A percentile compares a stretch with the other conserved stretches of the same genome.
These are phyloP conservation scores for Stylophora pistillata DNA, from an alignment of 64 coral and sea anemone species.

Conservation along the genomic window DNA sequence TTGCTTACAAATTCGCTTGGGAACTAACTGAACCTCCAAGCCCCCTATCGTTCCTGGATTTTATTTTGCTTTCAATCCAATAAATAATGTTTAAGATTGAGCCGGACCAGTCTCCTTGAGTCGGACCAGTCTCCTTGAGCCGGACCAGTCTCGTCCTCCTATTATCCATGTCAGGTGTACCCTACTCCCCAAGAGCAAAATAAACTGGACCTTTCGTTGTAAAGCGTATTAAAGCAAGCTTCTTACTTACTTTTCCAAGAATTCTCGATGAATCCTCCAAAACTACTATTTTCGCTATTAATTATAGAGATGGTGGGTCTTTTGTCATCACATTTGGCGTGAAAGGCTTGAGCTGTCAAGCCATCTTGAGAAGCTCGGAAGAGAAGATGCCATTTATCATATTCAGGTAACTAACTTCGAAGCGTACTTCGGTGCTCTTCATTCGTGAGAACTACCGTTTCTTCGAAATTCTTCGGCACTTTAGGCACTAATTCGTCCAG, in stretches of 20 bases:
- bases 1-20: too few relatives aligned
- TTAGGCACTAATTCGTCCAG: background rate
- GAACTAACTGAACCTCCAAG: too few relatives aligned
- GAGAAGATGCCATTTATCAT: background rate
- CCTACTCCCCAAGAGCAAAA: too few relatives aligned
- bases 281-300: conserved; percentile 18
- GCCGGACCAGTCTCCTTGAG: too few relatives aligned
- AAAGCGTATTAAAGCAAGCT: background rate
- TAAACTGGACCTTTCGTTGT: background rate
- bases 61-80: too few relatives aligned
- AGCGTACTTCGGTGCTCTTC: background rate
- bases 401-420: background rate
- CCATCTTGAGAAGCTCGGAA: conserved; percentile 27
- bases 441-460: background rate
- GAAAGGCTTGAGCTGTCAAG: conserved; percentile 24
- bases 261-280: conserved; percentile 41
- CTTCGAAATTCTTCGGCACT: background rate
- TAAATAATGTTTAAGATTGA: background rate
- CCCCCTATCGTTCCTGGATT: too few relatives aligned
- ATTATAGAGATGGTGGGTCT: conserved; percentile 30
- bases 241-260: conserved; percentile 44
- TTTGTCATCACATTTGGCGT: conserved; percentile 26
- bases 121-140: too few relatives aligned
- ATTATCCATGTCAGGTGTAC: too few relatives aligned
- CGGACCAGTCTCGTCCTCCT: too few relatives aligned